Evolutionary conservation across 2,113 vertebrate genomes (phyloP), one percentile per base, ranked within the genome.

Genomic region (Eurypyga helias): DNA sequence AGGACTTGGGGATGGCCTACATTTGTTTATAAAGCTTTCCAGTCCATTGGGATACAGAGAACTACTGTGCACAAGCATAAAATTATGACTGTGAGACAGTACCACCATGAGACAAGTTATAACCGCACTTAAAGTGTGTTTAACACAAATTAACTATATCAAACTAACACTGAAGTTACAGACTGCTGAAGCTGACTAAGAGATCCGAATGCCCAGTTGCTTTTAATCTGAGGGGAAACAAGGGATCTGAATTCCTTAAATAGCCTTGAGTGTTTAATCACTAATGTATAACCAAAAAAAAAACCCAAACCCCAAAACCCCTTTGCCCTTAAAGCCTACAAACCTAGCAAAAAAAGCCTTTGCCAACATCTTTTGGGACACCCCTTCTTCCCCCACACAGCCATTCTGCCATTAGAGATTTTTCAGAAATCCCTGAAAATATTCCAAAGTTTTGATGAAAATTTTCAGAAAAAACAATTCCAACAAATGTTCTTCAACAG

Each of bases 181-280:
- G 48, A 60, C 57, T 52, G 48, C 80, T 89, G 89, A 81, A 76
- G 83, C 69, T 83, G 81, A 91, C 61, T 78, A 75, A 83, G 72
- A 57, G 52, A 87, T 65, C 38, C 65, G 33, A 93, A 83, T n/a
- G 34, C 65, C 52, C 49, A 65, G 10, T 64, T 89, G 38, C 72
- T 93, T 92, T 94, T 85, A 76, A 79, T 94, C 64, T 84, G 36
- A 91, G 34, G 72, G 48, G 65, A 20, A 93, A 77, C 1, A 3
- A 83, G 80, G 49, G 64, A 95, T 81, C 52, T 88, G n/a, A 89
- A 87, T 87, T 93, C 57, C 33, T 87, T 67, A 77, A 92, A 66
- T 33, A 55, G 49, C 31, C 29, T 34, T 66, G 21, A 90, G 72
- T 48, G 28, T 93, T 81, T 83, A 21, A 81, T 73, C 81, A 58